Evolutionary conservation across 2,113 vertebrate genomes (phyloP), one percentile per base, ranked within the genome.

Genomic region (Hemichromis elongatus): DNA sequence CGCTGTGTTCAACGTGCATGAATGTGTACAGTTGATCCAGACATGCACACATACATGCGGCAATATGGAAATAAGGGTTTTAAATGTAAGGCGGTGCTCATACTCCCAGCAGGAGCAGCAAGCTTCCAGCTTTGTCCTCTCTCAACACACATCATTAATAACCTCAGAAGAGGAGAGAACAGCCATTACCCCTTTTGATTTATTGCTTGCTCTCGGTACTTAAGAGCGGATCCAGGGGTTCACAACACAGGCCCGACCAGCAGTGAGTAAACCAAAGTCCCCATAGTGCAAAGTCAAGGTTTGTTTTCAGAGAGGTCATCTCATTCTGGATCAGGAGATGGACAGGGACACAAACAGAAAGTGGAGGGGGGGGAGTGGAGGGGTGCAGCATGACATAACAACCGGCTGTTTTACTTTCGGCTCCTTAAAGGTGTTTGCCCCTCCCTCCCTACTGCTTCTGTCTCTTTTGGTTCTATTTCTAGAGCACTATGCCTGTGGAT

Each of bases 131-230:
- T 93, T 90, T 88, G 86, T 91, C 90, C 89, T 89, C 73, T 90
- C 87, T 80, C 56, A 61, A 70, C 92, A 81, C 84, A 86, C 90
- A 92, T 94, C 90, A 94, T 95, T 94, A 95, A 95, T 94, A 94
- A 95, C 86, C 86, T 86, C 79, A 82, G 37, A 89, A 68, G 92
- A 83, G 35, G 79, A 84, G 75, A 82, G 70, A 90, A 77, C 90
- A 90, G 88, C 86, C 85, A 90, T 85, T 82, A 54, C 80, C 63
- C n/a, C 54, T 66, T 85, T 88, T 95, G 95, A 96, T 96, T 95
- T 92, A 96, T 95, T 93, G 87, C 82, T 30, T 12, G 19, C 82
- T 53, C 63, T 82, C 37, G n/a, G 88, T 86, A 77, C 86, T 92
- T 86, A 90, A 91, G 79, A 90, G 52, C 11, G 2, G 86, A 88